Base-by-base conservation (phyloP, 92 coral and sea anemone genomes). In the Anthopleura xanthogrammica region DNA sequence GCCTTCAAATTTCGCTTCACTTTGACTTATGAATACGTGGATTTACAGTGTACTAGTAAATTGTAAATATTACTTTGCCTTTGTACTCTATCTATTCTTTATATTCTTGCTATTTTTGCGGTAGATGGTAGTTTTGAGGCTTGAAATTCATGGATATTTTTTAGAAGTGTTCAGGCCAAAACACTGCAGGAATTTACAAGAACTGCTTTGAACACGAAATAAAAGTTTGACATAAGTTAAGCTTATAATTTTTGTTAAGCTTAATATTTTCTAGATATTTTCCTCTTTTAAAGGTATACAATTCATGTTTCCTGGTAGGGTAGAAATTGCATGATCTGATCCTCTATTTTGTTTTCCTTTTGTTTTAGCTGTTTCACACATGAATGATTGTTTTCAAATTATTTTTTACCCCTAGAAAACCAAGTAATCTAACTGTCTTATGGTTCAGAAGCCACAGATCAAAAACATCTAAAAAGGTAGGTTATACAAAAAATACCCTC, bases 401-500 rank as follows among this genome's bases (percentile, higher is more conserved):
- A 22, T 72, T 52, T 10, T 17, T 43, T 5, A 2, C 9, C 50
- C 65, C 48, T 46, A 95, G 98, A 94, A 92, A 92, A 79, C 98
- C 98, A 48, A 94, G 92, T 41, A 88, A 90, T 77, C 78, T 95
- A 81, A 95, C 92, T 80, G 90, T 95, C 41, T 88, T 95, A 29
- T 95, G 98, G 98, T 95, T 95, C 81, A 90, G 98, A 77, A 88
- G 98, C 79, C 98, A 93, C 81, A 87, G 98, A 68, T 94, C 98
- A 70, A 95, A 92, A 85, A 91, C 95, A 12, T 95, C 98, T 6
- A 89, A 86, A 70, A 87, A 93, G 97, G 98, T 95, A 66, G 60
- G 65, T 24, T 29, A 58, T 14, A 58, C 22, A 14, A 46, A 46
- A 46, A 54, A 5, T 54, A 54, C 9, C 7, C 50, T 46, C 9